These are phyloP conservation scores for Pocillopora damicornis DNA, from an alignment of 64 coral and sea anemone genomes.

Conservation along the genomic window DNA sequence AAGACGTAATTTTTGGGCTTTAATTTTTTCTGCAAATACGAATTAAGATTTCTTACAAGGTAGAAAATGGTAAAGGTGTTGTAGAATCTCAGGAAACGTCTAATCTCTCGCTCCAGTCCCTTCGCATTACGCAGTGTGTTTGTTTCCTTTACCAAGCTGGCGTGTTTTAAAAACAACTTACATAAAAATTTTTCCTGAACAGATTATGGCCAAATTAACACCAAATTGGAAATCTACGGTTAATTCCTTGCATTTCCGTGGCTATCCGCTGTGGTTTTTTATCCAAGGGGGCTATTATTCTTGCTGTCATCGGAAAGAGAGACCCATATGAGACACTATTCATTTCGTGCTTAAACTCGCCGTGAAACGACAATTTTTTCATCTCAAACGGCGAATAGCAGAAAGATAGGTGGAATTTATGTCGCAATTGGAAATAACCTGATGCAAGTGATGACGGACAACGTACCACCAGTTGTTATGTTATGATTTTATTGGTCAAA, in stretches of 20 bases:
- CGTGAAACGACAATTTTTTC: constrained; percentile 6
- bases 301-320: not conserved
- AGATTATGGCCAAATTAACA: constrained; percentile 5
- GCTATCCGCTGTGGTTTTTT: not conserved
- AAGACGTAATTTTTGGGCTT: too few relatives aligned
- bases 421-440: constrained; percentile 33
- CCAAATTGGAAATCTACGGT: constrained; percentile 5
- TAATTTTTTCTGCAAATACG: too few relatives aligned
- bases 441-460: not conserved
- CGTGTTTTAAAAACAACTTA: not conserved
- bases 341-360: not conserved
- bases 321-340: not conserved
- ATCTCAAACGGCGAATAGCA: constrained; percentile 36
- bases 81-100: not conserved
- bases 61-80: too few relatives aligned
- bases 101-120: not conserved
- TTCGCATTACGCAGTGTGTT: not conserved
- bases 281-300: not conserved
- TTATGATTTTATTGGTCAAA: constrained; percentile 15
- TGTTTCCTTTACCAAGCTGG: not conserved
- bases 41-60: too few relatives aligned
- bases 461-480: not conserved
- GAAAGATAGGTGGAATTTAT: constrained; percentile 1
- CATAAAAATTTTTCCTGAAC: constrained; percentile 5
- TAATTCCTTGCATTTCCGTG: constrained; percentile 32